Evolutionary conservation across 2,888 invertebrate genomes (phyloP).

Genomic region (Morpho achilles): DNA sequence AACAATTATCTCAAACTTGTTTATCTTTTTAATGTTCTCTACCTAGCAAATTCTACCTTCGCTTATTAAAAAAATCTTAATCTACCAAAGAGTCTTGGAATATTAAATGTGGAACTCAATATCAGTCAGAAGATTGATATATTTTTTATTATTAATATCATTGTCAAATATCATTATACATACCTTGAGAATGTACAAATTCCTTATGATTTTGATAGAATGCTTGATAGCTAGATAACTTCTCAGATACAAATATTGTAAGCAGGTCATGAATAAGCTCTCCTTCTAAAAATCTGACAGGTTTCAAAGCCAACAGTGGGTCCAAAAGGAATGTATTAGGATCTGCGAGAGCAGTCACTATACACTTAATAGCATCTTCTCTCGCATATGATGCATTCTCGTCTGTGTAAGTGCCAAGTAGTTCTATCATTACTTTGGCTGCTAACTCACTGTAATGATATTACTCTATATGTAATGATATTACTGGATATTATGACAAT

Average conservation of each 20-base stretch:
- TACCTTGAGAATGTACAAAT: constrained; percentile 87
- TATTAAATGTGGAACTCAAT: too few species aligned
- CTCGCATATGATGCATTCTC: constrained; percentile 98
- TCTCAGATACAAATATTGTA: constrained; percentile 96
- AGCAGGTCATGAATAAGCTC: constrained; percentile 96
- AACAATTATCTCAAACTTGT: too few species aligned
- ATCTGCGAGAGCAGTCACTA: constrained; percentile 96
- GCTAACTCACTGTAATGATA: constrained; percentile 87
- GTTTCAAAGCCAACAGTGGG: constrained; percentile 94
- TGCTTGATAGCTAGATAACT: constrained; percentile 92
- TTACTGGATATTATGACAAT: too few species aligned
- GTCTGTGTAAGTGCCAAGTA: constrained; percentile 96
- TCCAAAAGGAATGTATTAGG: constrained; percentile 97
- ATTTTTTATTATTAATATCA: too few species aligned
- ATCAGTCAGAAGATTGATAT: too few species aligned
- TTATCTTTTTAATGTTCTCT: too few species aligned
- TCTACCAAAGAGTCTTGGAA: too few species aligned
- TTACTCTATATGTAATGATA: not conserved
- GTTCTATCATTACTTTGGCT: constrained; percentile 97
- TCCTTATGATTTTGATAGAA: constrained; percentile 96
- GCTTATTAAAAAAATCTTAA: too few species aligned
- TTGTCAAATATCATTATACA: not conserved
- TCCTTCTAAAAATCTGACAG: constrained; percentile 96
- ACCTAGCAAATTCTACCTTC: too few species aligned
- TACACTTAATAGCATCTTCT: constrained; percentile 98